Evolutionary conservation across 2,797 vertebrate genomes (phyloP), one percentile per base, ranked within the genome.

Genomic region (Picus viridis): DNA sequence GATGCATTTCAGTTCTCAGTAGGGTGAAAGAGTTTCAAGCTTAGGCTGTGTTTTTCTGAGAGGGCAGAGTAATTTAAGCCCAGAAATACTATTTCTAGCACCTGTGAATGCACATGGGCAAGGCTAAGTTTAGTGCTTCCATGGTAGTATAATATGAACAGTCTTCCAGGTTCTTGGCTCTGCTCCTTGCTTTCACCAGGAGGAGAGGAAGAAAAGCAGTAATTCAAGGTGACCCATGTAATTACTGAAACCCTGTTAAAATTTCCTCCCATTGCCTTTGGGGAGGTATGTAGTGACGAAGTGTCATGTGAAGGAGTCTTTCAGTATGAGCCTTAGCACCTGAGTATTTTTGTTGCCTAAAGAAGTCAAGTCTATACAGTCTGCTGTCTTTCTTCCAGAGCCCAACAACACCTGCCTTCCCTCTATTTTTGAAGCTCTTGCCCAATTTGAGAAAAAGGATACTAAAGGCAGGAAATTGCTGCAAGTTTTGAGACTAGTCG

Each of bases 1-100:
- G n/a, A 2, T 72, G 9, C 5, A 8, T 86, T 91, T 90, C 56
- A 45, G 45, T 36, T 11, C 14, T 34, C 30, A 83, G 12, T 41
- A 53, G 7, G 29, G 9, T 83, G 16, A 51, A 36, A 17, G 7
- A 67, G 18, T 39, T 86, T 69, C 16, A 59, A 2, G 72, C 24
- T 45, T 77, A 15, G 5, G 10, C 39, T 65, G 13, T 72, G 10
- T 69, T 90, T 80, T 85, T 69, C 34, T 22, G 43, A 62, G 23
- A 75, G 20, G 23, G 12, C 51, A 41, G 59, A 82, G 51, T 71
- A 58, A 61, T 77, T 94, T 65, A 56, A 94, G 69, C 12, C 30
- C 27, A 10, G 17, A 39, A 30, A n/a, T 23, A 30, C 47, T 59
- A 3, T 61, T 85, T 71, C 56, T 62, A 71, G 54, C 30, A 36